Conservation (phyloP, 2,113 vertebrate genomes). For the Elephas maximus region DNA sequence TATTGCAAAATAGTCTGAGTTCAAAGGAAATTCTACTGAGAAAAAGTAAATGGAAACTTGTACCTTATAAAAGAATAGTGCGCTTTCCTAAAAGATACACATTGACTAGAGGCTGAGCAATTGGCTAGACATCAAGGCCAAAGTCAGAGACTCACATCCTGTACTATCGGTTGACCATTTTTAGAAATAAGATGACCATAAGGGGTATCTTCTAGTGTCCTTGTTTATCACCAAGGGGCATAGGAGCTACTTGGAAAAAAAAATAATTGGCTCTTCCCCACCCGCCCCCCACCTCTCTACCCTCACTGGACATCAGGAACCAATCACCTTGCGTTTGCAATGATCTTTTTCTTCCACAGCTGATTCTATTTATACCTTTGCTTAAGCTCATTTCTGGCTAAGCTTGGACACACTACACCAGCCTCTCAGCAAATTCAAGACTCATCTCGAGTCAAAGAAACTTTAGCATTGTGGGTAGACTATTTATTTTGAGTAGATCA, state of each 20-base stretch:
- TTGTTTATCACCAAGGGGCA: neutral
- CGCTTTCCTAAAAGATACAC: neutral
- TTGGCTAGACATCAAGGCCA: neutral
- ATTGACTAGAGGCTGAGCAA: neutral
- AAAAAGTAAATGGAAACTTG: slow-evolving; percentile 52
- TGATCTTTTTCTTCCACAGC: neutral
- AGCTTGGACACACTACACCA: neutral
- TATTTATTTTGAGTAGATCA: slow-evolving; percentile 61
- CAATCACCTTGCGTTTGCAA: neutral
- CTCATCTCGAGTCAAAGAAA: neutral
- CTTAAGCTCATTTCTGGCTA: neutral
- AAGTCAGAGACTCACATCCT: neutral
- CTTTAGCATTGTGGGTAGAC: neutral
- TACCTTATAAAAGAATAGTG: neutral
- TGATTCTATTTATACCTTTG: neutral
- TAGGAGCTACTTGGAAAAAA: neutral
- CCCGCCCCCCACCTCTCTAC: neutral
- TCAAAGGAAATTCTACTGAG: slow-evolving; percentile 27
- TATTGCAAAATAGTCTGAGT: slow-evolving; percentile 26
- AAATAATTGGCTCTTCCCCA: neutral
- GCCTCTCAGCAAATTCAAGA: neutral
- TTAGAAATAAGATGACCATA: neutral
- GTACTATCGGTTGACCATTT: neutral
- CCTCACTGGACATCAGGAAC: accelerated
- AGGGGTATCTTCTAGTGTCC: neutral